These are phyloP conservation scores for Eonycteris spelaea DNA, from an alignment of 2,113 vertebrate genomes.

Conservation along the genomic window DNA sequence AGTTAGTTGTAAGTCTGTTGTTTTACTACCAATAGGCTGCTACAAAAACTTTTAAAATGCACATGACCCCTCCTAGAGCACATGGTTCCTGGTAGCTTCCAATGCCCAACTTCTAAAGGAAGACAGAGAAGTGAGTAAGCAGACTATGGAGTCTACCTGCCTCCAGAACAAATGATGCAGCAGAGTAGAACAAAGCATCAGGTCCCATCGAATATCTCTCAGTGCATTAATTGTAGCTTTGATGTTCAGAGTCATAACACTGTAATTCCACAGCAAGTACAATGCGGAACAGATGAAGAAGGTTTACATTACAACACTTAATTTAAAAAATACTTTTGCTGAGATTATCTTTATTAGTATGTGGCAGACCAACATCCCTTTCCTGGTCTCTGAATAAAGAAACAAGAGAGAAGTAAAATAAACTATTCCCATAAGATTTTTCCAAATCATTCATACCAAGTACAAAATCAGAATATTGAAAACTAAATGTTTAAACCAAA, in stretches of 20 bases:
- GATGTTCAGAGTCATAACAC: not conserved
- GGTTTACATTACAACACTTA: not conserved
- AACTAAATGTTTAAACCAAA: not conserved
- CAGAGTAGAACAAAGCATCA: not conserved
- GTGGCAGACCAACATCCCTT: not conserved
- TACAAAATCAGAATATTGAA: not conserved
- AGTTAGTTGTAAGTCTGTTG: not conserved
- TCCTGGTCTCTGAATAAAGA: not conserved
- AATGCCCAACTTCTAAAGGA: not conserved
- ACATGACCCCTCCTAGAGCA: not conserved
- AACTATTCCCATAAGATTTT: not conserved
- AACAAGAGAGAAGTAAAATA: not conserved
- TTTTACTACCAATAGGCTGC: not conserved
- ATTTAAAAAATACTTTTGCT: not conserved
- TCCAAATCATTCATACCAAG: not conserved
- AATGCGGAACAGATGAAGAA: not conserved
- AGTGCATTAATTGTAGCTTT: not conserved
- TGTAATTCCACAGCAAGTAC: not conserved
- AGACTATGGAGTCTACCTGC: not conserved
- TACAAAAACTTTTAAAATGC: constrained; percentile 12
- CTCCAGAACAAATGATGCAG: not conserved
- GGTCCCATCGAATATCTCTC: too few species aligned
- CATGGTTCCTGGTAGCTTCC: not conserved
- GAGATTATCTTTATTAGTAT: not conserved
- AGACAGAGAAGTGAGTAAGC: not conserved